These are phyloP conservation scores for Apodemia mormo DNA, from an alignment of 2,888 invertebrate species.

Conservation along the genomic window DNA sequence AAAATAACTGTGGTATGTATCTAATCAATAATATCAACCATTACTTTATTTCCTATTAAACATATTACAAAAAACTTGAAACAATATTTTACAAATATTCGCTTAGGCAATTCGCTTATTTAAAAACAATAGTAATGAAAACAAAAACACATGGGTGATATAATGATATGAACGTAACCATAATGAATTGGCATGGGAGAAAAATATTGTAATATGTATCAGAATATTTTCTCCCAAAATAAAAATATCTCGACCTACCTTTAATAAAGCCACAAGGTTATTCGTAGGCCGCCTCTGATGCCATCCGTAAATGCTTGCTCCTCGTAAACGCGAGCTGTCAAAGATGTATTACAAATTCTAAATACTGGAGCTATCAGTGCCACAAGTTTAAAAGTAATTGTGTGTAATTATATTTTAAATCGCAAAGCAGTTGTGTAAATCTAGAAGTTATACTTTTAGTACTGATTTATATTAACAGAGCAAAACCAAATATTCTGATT, in stretches of 20 bases:
- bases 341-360: conserved; percentile 15
- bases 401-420: neutral
- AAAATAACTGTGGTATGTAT: neutral
- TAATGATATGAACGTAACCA: neutral
- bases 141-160: neutral
- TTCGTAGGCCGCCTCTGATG: conserved; percentile 1
- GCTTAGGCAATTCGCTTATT: conserved; percentile 13
- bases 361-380: neutral
- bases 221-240: conserved; percentile 13
- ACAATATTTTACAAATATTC: neutral
- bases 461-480: neutral
- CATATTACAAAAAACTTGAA: neutral
- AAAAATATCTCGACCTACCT: conserved; percentile 26
- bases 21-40: neutral
- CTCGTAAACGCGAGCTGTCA: conserved; percentile 7
- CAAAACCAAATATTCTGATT: neutral
- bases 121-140: neutral
- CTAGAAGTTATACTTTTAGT: neutral
- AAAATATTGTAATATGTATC: neutral
- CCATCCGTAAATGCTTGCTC: conserved; percentile 11
- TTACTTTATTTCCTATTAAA: neutral
- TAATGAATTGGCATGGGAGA: neutral
- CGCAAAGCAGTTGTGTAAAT: conserved; percentile 20
- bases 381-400: neutral
- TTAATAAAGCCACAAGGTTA: neutral